Evolutionary conservation across 2,113 vertebrate genomes (phyloP), one percentile per base, ranked within the genome.

Genomic region (Polypterus senegalus): DNA sequence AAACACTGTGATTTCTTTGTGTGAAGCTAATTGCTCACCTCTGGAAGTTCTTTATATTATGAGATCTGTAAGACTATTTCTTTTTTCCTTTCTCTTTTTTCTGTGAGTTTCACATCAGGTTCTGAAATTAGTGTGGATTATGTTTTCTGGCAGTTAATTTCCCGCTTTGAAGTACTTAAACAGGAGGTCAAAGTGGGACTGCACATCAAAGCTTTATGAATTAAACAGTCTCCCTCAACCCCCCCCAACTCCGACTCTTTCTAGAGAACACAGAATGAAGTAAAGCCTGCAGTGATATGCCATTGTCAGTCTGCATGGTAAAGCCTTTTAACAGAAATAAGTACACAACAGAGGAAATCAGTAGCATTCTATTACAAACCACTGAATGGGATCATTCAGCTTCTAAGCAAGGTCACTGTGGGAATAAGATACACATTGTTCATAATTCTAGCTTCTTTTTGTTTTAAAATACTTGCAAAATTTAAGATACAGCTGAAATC

Each of bases 181-280:
- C 64, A 71, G 73, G 75, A 81, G 85, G 85, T 88, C 81, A 85
- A 68, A 75, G 78, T 76, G 76, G 81, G 86, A 87, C 88, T 88
- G 82, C 85, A 88, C 88, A 82, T 92, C 88, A 92, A 93, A 93
- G 88, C 76, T 72, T 73, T 74, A 82, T 68, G 81, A 90, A 89
- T 88, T 86, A 82, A 91, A 80, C 71, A 83, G 77, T 81, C 89
- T 81, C n/a, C 27, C n/a, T 59, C 58, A 10, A 5, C 9, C 58
- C 11, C 72, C 58, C 65, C 27, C 65, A 69, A 7, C 49, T 51
- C 49, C 63, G 67, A 64, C 70, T 71, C 65, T 69, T 79, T 78
- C 81, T 73, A 73, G 63, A 79, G 79, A 84, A 79, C 67, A 80
- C 75, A 82, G 73, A 77, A 73, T 74, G 71, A 74, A 74, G 77